Base-by-base conservation (phyloP, 2,797 vertebrate genomes). In the Lagorchestes hirsutus region DNA sequence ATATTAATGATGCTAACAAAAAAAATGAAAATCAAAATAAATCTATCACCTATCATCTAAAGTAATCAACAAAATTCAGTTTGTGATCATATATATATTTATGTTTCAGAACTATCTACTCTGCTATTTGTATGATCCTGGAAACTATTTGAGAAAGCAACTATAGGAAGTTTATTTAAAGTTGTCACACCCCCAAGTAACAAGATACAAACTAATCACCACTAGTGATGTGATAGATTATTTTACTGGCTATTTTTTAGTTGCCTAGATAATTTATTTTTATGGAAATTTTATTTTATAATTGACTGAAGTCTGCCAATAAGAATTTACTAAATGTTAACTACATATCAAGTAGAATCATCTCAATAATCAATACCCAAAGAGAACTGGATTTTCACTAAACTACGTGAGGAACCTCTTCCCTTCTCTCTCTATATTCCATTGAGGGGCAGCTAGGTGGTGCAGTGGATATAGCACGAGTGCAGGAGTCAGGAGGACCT, bases 31-130 rank as follows among this genome's bases (percentile, higher is more conserved):
- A 74, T 95, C 5, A 31, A 50, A 91, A 94, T 58, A 14, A 6
- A 54, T 52, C 4, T 93, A 62, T 91, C 90, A 93, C 50, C 54
- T 40, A 74, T 74, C n/a, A 22, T 74, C 8, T 87, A 11, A 74
- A 93, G 91, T 12, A 95, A 57, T 0, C 91, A 95, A 52, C 14
- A 1, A 2, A 95, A 12, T 55, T 4, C 54, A 50, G 55, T 95
- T 95, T 92, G 34, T 95, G 94, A 50, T 90, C 40, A 90, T 94
- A 92, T 1, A 52, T 24, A 52, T 24, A 90, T 92, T 95, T 6
- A n/a, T 92, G 56, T 58, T 55, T 54, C 90, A 50, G 8, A 87
- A 46, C 22, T 87, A 46, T n/a, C 8, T 46, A 18, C 5, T 0
- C 22, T 46, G 24, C 40, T 46, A 50, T 50, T 50, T 27, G 3